Base-by-base conservation (phyloP, 2,888 invertebrate species). In the Drosophila melanosoma region DNA sequence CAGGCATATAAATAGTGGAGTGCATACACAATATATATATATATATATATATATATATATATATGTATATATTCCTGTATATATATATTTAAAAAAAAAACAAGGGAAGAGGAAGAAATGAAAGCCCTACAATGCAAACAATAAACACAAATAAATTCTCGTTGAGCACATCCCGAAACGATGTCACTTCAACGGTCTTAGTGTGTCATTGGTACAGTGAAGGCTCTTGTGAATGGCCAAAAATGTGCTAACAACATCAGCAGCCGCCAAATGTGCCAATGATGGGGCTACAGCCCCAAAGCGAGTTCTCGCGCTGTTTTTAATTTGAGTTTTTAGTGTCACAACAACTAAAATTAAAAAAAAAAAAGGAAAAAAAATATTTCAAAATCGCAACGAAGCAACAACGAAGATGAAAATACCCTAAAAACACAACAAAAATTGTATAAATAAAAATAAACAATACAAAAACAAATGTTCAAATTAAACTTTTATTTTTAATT, bases 311-410 rank as follows among this genome's bases (percentile, higher is more conserved):
- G 67, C 66, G 56, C 69, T 49, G 54, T 63, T 71, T 68, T 61
- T 62, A 71, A 69, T 29, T 68, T 70, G 57, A 67, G 60, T 67
- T 78, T 56, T 63, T 69, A 42, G 45, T 70, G 58, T 53, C 60
- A 65, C 59, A 35, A 42, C 49, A 58, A 60, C 45, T 45, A 54
- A 63, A 59, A 48, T 38, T 42, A 32, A 54, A 48, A 45, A 35
- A n/a, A 49, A 17, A 11, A 54, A 23, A 29, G 35, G 33, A 23
- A 36, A 5, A 17, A 20, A 48, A 15, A 48, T n/a, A 0, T 29
- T 29, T 29, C 3, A 4, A 17, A 3, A 1, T 8, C 17, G 17
- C 11, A 56, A 40, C 38, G 15, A 12, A n/a, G 20, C 32, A 32
- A 38, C 7, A 7, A 29, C 17, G 1, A n/a, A 26, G 2, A 32